Evolutionary conservation across 2,888 invertebrate species (phyloP).

Genomic region (Heliconius ethilla): DNA sequence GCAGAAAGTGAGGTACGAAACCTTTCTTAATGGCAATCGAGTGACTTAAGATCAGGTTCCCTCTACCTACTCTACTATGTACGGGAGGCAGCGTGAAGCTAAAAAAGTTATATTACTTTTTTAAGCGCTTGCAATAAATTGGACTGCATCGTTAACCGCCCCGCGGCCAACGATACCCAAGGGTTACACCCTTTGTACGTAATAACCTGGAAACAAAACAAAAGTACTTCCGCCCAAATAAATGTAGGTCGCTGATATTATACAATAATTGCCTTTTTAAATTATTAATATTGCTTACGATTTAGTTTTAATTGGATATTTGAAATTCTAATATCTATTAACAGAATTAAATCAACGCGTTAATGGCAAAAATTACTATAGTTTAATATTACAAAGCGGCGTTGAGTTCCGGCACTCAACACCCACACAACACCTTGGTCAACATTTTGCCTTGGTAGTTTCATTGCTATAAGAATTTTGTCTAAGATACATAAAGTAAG

Average conservation of each 20-base stretch:
- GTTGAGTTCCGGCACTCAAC: too few relatives aligned
- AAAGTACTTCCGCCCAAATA: conserved; percentile 13
- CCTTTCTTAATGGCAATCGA: too few relatives aligned
- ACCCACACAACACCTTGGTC: too few relatives aligned
- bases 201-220: conserved; percentile 19
- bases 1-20: too few relatives aligned
- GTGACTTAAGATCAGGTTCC: too few relatives aligned
- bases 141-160: conserved; percentile 14
- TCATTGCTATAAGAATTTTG: too few relatives aligned
- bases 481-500: too few relatives aligned
- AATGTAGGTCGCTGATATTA: conserved; percentile 6
- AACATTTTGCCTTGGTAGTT: too few relatives aligned
- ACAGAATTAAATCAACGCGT: background rate
- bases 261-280: conserved; percentile 4
- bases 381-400: too few relatives aligned
- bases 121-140: conserved; percentile 13
- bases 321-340: background rate
- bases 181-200: conserved; percentile 10
- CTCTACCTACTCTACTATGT: too few relatives aligned
- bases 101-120: background rate
- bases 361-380: too few relatives aligned
- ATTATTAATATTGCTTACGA: background rate
- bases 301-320: background rate
- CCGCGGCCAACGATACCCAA: background rate
- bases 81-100: too few relatives aligned